Conservation (phyloP, 1,140 invertebrate genomes). For the Heliconius congener region DNA sequence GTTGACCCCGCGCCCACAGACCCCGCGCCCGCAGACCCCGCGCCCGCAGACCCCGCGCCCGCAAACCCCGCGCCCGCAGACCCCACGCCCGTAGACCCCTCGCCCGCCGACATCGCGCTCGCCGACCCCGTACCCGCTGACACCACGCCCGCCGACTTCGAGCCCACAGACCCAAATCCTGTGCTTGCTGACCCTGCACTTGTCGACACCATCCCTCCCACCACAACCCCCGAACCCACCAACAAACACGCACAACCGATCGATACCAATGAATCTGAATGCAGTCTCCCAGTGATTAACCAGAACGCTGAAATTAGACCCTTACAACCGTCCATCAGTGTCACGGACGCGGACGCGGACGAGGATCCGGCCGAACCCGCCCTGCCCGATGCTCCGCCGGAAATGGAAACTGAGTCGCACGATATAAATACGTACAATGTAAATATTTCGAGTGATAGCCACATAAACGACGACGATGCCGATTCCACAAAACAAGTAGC, state of each 20-base stretch:
- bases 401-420: constrained; percentile 9
- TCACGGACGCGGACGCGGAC: neutral
- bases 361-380: neutral
- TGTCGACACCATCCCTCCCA: constrained; percentile 71
- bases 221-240: constrained; percentile 49
- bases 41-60: no score
- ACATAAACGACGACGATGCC: neutral
- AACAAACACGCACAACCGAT: constrained; percentile 35
- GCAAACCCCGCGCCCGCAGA: no score
- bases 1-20: no score
- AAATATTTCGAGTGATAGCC: constrained; percentile 8
- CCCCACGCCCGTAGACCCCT: no score
- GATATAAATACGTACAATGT: constrained; percentile 5
- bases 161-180: neutral
- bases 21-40: no score
- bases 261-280: constrained; percentile 22
- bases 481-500: neutral
- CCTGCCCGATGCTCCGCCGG: no score
- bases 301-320: constrained; percentile 25
- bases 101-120: no score
- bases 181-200: constrained; percentile 73
- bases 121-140: neutral
- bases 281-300: neutral
- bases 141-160: constrained; percentile 51
- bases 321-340: constrained; percentile 14